A percentile compares a stretch with the other conserved stretches of the same genome.
These are phyloP conservation scores for Octodon degus DNA, from an alignment of 2,113 vertebrate species.

Conservation along the genomic window DNA sequence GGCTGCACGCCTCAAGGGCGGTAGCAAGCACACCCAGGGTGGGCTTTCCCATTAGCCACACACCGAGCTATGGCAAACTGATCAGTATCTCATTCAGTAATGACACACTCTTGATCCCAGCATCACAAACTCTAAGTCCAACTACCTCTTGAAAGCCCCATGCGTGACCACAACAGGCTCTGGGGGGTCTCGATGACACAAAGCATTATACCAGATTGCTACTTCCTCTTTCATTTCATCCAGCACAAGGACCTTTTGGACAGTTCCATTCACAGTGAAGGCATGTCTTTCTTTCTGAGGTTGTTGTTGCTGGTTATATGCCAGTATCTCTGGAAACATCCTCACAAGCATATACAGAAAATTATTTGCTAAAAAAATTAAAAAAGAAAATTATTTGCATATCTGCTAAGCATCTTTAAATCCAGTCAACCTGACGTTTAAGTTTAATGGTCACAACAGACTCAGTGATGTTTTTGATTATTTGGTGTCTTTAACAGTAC, in stretches of 20 bases:
- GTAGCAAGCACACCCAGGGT: not conserved
- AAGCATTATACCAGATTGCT: not conserved
- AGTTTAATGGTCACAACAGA: not conserved
- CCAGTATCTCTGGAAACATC: not conserved
- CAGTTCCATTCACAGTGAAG: not conserved
- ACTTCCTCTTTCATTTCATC: not conserved
- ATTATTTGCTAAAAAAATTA: not conserved
- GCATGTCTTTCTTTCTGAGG: not conserved
- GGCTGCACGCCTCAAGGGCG: not conserved
- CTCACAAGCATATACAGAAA: not conserved
- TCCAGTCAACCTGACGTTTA: not conserved
- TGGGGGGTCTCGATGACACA: not conserved
- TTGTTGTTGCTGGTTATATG: not conserved
- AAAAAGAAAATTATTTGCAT: not conserved
- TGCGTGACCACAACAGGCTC: not conserved
- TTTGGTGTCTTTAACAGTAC: not conserved
- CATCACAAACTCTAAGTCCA: not conserved
- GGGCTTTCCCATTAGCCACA: not conserved
- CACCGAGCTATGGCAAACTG: not conserved
- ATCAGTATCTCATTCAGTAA: not conserved
- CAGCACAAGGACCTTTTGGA: not conserved
- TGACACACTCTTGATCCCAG: not conserved
- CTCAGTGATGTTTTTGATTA: not conserved
- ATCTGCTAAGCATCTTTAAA: not conserved
- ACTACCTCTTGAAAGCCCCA: not conserved